These are phyloP conservation scores for Phorcus lineatus DNA, from an alignment of 2,888 invertebrate species.

Conservation along the genomic window DNA sequence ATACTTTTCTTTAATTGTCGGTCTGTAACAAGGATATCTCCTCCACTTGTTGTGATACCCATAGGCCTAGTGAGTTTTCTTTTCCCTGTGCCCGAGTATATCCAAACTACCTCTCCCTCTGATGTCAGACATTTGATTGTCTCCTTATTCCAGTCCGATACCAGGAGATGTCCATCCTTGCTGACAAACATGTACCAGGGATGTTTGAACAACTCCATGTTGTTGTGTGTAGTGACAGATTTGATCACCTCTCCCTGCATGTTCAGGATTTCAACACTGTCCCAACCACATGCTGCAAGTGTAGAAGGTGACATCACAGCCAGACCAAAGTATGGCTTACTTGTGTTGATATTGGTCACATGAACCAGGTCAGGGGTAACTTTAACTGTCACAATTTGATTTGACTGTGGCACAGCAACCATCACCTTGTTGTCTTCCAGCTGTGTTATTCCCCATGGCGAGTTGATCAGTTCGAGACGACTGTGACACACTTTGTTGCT, in stretches of 20 bases:
- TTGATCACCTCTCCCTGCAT: neutral
- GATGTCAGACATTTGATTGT: neutral
- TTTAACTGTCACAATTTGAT: neutral
- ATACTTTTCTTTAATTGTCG: neutral
- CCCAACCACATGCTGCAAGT: neutral
- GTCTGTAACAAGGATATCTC: neutral
- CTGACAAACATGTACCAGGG: neutral
- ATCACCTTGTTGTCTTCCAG: neutral
- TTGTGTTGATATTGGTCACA: neutral
- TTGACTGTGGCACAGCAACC: neutral
- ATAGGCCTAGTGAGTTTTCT: neutral
- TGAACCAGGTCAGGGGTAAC: neutral
- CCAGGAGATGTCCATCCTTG: neutral
- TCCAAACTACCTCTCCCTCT: neutral
- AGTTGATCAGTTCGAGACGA: neutral
- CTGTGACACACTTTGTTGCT: neutral
- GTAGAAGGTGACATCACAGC: neutral
- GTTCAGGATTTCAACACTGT: neutral
- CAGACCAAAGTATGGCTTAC: neutral
- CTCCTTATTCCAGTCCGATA: neutral
- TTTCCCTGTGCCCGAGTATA: neutral
- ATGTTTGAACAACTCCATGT: neutral
- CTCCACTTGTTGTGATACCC: neutral
- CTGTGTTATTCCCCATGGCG: neutral
- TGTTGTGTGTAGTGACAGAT: neutral